Base-by-base conservation (phyloP, 1,140 invertebrate species). In the Pseudomyrmex gracilis region DNA sequence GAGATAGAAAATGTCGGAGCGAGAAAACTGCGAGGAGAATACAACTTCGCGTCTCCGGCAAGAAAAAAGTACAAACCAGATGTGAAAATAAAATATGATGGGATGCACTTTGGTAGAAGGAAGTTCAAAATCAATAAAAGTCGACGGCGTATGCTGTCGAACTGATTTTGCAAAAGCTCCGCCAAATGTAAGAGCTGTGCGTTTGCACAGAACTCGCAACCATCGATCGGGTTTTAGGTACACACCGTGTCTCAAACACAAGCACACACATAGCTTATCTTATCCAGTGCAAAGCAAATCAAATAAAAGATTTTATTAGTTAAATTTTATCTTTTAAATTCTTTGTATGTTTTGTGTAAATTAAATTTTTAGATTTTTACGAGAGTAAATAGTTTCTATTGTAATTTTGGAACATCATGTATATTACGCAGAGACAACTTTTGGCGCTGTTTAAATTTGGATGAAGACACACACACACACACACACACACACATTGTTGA, bases 31-130 rank as follows among this genome's bases (percentile, higher is more conserved):
- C 9, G 20, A 10, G 34, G 22, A 10, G 34, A n/a, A 55, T 60
- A 34, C 34, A 34, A 34, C 20, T 58, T 66, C n/a, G 74, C 45
- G 17, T 17, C 12, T 60, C 53, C 12, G 0, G 5, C 34, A 34
- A 34, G 34, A 34, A 17, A 71, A 80, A 80, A 80, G 57, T 78
- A 78, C 53, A 70, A 58, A 80, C 60, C 22, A 55, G 20, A 78
- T 70, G 66, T 70, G 51, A 57, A 80, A 58, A 70, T 78, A 78
- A 78, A 80, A 80, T 80, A 80, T 80, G 76, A 80, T 24, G 64
- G 43, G 8, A 70, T 17, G 43, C 22, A 20, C 12, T 24, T 20
- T n/a, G 34, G 20, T 17, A 15, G 22, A 49, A 80, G 58, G 22
- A 34, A 60, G 71, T 71, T 80, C 2, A 9, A 58, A 71, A 80